Conservation (phyloP, 2,797 vertebrate genomes). For the Hozukius guyotensis region DNA sequence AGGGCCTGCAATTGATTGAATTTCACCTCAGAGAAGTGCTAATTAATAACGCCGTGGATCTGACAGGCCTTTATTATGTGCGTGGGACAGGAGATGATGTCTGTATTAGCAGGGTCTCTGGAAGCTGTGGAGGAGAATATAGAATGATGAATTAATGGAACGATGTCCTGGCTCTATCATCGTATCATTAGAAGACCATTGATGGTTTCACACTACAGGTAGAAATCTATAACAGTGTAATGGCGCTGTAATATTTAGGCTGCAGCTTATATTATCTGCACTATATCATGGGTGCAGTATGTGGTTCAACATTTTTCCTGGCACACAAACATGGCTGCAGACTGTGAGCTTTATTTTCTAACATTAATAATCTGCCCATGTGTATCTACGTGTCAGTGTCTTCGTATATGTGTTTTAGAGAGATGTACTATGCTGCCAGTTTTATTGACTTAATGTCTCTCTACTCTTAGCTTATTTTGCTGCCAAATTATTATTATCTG, state of each 20-base stretch:
- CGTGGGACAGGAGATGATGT: constrained; percentile 99
- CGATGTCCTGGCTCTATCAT: constrained; percentile 78
- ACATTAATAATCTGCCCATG: not conserved
- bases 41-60: constrained; percentile 99
- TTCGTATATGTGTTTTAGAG: not conserved
- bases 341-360: not conserved
- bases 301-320: not conserved
- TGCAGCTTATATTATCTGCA: constrained; percentile 47
- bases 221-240: constrained; percentile 73
- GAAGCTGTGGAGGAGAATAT: constrained; percentile 83
- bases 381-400: not conserved
- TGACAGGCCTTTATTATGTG: constrained; percentile 99
- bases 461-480: constrained; percentile 63
- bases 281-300: constrained; percentile 36
- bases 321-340: not conserved
- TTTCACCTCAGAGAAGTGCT: constrained; percentile 99
- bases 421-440: not conserved
- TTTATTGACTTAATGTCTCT: constrained; percentile 61
- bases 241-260: constrained; percentile 63
- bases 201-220: constrained; percentile 75
- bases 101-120: constrained; percentile 91
- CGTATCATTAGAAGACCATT: constrained; percentile 78
- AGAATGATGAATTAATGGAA: constrained; percentile 83
- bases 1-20: constrained; percentile 97
- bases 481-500: constrained; percentile 67